Conservation (phyloP, 2,888 invertebrate genomes). For the Apotomis turbidana region DNA sequence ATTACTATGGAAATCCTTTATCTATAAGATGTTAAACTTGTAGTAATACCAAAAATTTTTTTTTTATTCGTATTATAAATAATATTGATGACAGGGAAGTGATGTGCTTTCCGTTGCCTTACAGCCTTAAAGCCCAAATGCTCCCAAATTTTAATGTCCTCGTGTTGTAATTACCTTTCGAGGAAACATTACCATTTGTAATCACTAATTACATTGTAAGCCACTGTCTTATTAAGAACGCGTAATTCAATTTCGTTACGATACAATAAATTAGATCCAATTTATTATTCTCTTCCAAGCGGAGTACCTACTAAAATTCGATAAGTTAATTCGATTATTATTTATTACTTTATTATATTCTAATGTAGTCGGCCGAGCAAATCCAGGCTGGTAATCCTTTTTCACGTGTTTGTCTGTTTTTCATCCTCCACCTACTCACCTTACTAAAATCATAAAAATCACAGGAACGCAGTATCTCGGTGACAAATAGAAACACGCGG, state of each 20-base stretch:
- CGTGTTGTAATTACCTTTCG: no score
- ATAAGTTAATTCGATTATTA: neutral
- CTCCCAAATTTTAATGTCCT: slow-evolving; percentile 11
- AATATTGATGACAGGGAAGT: no score
- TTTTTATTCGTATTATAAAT: no score
- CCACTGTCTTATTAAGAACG: neutral
- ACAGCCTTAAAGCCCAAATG: slow-evolving; percentile 9
- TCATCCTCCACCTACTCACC: neutral
- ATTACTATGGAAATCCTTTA: no score
- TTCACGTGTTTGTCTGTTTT: no score
- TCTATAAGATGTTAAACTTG: no score
- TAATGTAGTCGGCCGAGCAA: no score
- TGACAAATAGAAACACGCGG: slow-evolving; percentile 57
- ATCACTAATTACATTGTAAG: slow-evolving; percentile 16
- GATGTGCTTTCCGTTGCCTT: no score
- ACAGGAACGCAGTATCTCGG: slow-evolving; percentile 43
- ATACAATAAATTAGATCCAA: neutral
- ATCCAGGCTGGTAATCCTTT: no score
- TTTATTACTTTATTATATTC: no score
- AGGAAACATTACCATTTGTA: no score
- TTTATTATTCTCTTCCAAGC: neutral
- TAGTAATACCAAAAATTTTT: no score
- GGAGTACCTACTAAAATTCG: neutral
- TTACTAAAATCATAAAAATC: slow-evolving; percentile 14
- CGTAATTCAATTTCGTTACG: neutral